Base-by-base conservation (phyloP, 1,140 invertebrate species). In the Papilio xuthus region DNA sequence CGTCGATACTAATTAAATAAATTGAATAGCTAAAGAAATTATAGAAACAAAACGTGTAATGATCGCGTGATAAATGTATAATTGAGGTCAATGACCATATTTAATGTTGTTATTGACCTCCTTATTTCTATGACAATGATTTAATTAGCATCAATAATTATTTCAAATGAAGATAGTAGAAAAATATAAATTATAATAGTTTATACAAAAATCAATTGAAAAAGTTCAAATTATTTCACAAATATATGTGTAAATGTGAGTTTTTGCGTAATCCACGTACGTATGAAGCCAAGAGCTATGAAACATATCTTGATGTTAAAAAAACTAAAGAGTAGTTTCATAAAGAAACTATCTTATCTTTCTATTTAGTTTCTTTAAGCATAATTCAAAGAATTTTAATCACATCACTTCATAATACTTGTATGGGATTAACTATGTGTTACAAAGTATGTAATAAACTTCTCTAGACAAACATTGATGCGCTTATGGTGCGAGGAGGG, bases 401-500 rank as follows among this genome's bases (percentile, higher is more conserved):
- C 2, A 60, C 53, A 23, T 37, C 37, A 71, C 69, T 44, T 71
- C n/a, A 71, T 71, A 71, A 23, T 23, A 71, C 12, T 28, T 15
- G 53, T 23, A 60, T 37, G 2, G 12, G 4, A n/a, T 44, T 71
- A 18, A n/a, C 77, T 71, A 76, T 73, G 78, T 75, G 80, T 72
- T 74, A 76, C 78, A 77, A 79, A 77, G 50, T 78, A 37, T 37
- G 32, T 37, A 20, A 44, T 44, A 44, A 42, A 44, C 70, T 72
- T 32, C 1, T 6, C 26, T 69, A 37, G 63, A 69, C 42, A 70
- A 71, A 71, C 42, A 50, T 73, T 47, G 41, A 28, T 73, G 71
- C 13, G 23, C 42, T 73, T 47, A 73, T 73, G 42, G 71, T 73
- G 72, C 71, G 69, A 78, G 81, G 63, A 42, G 37, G 72, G 47